Base-by-base conservation (phyloP, 2,797 vertebrate species). In the Coreius guichenoti region DNA sequence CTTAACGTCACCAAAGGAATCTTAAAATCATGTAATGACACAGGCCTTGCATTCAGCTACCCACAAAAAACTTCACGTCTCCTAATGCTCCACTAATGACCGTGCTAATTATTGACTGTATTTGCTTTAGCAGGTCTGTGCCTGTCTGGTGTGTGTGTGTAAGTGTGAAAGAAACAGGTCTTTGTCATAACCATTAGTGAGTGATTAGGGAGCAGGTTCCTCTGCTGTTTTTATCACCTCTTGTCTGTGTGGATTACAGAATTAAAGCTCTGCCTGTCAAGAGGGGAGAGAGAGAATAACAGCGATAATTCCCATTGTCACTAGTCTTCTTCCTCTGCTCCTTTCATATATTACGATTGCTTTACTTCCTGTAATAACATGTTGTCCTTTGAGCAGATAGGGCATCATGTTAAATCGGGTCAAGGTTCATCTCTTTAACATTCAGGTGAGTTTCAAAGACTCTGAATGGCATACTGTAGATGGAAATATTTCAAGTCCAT, bases 101-200 rank as follows among this genome's bases (percentile, higher is more conserved):
- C 84, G 84, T 88, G 87, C 87, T 93, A 91, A 93, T 93, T 93
- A 90, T 88, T 87, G 29, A 87, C 45, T 65, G 23, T 87, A 69
- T 91, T 86, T 90, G 87, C 88, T 90, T 84, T 83, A 67, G 86
- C 79, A 88, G 87, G 83, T 89, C 86, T 90, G 77, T 85, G 78
- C 78, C 65, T 67, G 47, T 45, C 76, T 87, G 83, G 81, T 87
- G 67, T 86, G 87, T 87, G 77, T 80, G 43, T 85, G 43, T 80
- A 68, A 54, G 61, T 86, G 78, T 91, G 90, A 92, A 89, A 91
- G 87, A 83, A 86, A 92, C 90, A 91, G 90, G 92, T 93, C 92
- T 94, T 94, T 94, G 92, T 93, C 87, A 79, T 91, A 90, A 91
- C 91, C 88, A 92, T 93, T 93, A 93, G 92, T 90, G 86, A 91